Percentiles rank a stretch among this genome's conserved stretches.
These are phyloP conservation scores for Eptesicus fuscus DNA, from an alignment of 2,113 vertebrate species.

Conservation along the genomic window DNA sequence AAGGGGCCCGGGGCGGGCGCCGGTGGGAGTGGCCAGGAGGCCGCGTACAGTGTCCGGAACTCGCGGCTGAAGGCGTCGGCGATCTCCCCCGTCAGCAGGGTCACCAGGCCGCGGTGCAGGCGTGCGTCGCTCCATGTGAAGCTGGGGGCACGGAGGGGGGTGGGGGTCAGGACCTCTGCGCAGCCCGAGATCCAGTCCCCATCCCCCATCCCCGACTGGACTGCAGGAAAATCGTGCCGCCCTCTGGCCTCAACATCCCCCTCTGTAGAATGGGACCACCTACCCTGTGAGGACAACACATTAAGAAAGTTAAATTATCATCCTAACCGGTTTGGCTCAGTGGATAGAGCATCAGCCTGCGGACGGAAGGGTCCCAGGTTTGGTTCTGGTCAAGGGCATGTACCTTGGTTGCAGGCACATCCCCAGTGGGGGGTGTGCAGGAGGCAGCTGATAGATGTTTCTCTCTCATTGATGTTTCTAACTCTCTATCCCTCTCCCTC, in stretches of 20 bases:
- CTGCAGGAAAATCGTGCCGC: not conserved
- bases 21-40: conserved; percentile 51
- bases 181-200: not conserved
- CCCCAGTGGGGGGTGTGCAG: too few species aligned
- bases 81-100: conserved; percentile 74
- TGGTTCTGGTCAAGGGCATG: too few species aligned
- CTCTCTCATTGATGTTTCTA: too few species aligned
- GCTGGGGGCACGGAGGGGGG: not conserved
- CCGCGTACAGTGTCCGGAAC: conserved; percentile 72
- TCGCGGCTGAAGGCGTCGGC: conserved; percentile 66
- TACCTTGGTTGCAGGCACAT: too few species aligned
- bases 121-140: conserved; percentile 76
- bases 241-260: not conserved
- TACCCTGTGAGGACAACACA: accelerated
- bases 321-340: too few species aligned
- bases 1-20: not conserved
- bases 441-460: too few species aligned
- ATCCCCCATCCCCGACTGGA: accelerated
- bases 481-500: too few species aligned
- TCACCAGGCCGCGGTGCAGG: conserved; percentile 73
- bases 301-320: not conserved
- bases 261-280: not conserved
- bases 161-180: not conserved
- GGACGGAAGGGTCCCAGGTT: too few species aligned
- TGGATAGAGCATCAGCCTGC: too few species aligned